phyloP scores from a whole-genome alignment of 2,797 vertebrate species.

The Tadarida brasiliensis region DNA sequence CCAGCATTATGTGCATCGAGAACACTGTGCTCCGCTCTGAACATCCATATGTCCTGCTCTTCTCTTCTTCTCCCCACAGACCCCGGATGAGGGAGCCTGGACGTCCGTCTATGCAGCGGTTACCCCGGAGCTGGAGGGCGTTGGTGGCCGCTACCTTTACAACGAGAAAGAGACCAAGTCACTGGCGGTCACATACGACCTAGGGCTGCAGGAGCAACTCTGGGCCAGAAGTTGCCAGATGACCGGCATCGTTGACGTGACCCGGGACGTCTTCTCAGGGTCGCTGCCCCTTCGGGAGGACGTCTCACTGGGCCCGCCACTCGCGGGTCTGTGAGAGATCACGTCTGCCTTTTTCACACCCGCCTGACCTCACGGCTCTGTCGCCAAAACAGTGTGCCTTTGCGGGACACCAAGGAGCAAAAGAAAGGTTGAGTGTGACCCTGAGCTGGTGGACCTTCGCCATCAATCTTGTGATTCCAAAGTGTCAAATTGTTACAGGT shows the following conservation, averaged over 20 bases:
- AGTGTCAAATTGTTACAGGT: fast-evolving
- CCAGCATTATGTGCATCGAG: background rate
- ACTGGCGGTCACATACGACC: slow-evolving; percentile 88
- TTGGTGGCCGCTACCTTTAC: slow-evolving; percentile 93
- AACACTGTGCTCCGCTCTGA: fast-evolving
- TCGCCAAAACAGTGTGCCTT: too few species aligned
- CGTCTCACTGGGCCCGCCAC: fast-evolving
- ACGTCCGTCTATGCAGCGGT: slow-evolving; percentile 90
- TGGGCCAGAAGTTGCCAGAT: slow-evolving; percentile 93
- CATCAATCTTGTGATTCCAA: fast-evolving
- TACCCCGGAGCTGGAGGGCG: slow-evolving; percentile 91
- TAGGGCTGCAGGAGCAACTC: slow-evolving; percentile 90
- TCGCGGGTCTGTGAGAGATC: fast-evolving
- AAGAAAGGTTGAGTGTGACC: fast-evolving
- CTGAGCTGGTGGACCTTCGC: fast-evolving
- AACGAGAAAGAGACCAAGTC: slow-evolving; percentile 92
- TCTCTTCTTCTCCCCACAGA: slow-evolving; percentile 86
- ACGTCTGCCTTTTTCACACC: fast-evolving
- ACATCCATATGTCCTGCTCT: fast-evolving
- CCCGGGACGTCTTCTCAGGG: slow-evolving; percentile 58
- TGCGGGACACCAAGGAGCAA: fast-evolving
- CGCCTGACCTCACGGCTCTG: fast-evolving
- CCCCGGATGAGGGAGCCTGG: slow-evolving; percentile 93
- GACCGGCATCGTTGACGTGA: slow-evolving; percentile 85
- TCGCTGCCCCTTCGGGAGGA: slow-evolving; percentile 49